Percentiles rank a stretch among this genome's conserved stretches.
Evolutionary conservation across 2,797 vertebrate species (phyloP).

Genomic region (Vultur gryphus): DNA sequence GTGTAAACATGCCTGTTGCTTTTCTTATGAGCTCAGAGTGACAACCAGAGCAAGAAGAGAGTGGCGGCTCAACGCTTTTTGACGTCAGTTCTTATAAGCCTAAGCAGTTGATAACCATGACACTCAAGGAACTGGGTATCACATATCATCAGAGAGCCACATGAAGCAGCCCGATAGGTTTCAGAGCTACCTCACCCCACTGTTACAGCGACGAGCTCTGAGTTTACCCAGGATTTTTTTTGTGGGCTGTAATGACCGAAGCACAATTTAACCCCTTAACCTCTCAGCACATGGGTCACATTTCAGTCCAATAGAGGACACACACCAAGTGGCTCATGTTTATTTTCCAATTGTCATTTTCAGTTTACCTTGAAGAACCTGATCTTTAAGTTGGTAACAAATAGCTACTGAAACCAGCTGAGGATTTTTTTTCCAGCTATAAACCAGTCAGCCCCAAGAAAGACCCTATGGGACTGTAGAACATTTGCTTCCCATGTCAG

Average conservation of each 20-base stretch:
- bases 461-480: neutral
- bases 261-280: conserved; percentile 51
- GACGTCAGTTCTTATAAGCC: conserved; percentile 52
- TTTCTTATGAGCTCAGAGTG: conserved; percentile 56
- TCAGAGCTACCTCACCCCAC: neutral
- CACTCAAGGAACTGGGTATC: conserved; percentile 10
- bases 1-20: conserved; percentile 34
- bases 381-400: conserved; percentile 57
- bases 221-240: conserved; percentile 10
- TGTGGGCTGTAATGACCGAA: neutral
- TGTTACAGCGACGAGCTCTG: neutral
- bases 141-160: neutral
- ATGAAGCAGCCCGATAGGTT: neutral
- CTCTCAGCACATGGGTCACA: conserved; percentile 31
- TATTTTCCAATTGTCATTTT: conserved; percentile 60
- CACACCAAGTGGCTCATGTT: conserved; percentile 21
- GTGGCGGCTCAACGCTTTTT: neutral
- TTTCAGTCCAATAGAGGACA: conserved; percentile 45
- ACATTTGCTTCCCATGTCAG: conserved; percentile 28
- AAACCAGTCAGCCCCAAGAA: neutral
- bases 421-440: neutral
- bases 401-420: conserved; percentile 46
- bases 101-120: conserved; percentile 22
- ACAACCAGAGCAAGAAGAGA: neutral
- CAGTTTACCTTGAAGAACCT: conserved; percentile 59